Percentiles rank a stretch among this genome's conserved stretches.
These are phyloP conservation scores for Columbina picui DNA, from an alignment of 2,113 vertebrate genomes.

Conservation along the genomic window DNA sequence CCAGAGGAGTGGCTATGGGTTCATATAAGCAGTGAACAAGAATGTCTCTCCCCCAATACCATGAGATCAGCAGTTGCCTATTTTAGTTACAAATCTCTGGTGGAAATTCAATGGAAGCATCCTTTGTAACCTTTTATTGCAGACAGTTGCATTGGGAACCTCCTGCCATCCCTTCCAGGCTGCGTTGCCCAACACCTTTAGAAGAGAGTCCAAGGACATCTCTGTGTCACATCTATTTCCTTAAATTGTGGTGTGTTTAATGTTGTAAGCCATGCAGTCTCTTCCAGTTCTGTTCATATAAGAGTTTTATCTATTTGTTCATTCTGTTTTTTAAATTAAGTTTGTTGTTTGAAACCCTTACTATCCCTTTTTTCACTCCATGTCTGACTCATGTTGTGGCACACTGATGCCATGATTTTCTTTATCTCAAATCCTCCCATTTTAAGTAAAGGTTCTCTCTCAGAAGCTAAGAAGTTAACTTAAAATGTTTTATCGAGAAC, in stretches of 20 bases:
- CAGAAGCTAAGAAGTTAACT: background rate
- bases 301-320: background rate
- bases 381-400: background rate
- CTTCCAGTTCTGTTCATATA: background rate
- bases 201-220: background rate
- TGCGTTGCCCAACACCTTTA: background rate
- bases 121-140: background rate
- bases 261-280: background rate
- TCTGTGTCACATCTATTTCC: background rate
- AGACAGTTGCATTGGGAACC: background rate
- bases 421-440: background rate
- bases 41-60: background rate
- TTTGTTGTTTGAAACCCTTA: background rate
- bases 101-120: background rate
- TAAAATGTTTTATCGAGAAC: background rate
- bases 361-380: background rate
- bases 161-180: background rate
- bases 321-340: background rate
- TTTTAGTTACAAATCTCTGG: background rate
- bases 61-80: background rate
- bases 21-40: rapidly evolving
- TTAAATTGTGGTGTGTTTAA: background rate
- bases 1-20: background rate
- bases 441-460: background rate
- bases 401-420: background rate